Conservation (phyloP, 2,888 invertebrate species). For the Brachyptera putata region DNA sequence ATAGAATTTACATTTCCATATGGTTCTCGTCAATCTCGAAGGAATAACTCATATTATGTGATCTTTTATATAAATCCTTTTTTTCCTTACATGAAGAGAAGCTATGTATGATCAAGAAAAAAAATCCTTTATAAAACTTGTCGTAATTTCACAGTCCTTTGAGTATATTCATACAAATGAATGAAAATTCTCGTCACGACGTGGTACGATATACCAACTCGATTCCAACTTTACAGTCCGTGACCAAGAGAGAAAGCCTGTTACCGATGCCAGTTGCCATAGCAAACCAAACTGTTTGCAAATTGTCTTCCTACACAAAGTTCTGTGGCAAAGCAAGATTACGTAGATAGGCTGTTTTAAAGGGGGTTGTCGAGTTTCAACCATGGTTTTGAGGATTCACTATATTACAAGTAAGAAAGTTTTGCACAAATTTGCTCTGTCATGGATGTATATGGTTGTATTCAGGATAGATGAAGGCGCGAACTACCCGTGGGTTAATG, state of each 20-base stretch:
- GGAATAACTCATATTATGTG: no score
- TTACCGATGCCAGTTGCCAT: constrained; percentile 3
- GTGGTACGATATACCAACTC: constrained; percentile 16
- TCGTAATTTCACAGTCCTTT: constrained; percentile 2
- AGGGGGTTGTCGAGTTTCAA: neutral
- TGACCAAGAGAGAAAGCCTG: constrained; percentile 25
- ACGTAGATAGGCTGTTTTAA: constrained; percentile 23
- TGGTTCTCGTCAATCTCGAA: no score
- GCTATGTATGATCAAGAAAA: neutral
- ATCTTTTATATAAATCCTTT: no score
- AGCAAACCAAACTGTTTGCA: constrained; percentile 24
- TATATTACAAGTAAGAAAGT: neutral
- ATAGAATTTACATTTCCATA: no score
- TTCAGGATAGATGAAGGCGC: no score
- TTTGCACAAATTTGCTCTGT: neutral
- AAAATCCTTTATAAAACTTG: neutral
- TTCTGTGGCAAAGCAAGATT: constrained; percentile 22
- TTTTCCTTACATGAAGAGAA: no score
- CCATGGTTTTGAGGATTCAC: neutral
- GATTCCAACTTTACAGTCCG: constrained; percentile 24
- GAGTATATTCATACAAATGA: neutral
- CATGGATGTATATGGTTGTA: neutral
- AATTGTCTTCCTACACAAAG: constrained; percentile 19
- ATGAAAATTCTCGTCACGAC: constrained; percentile 23
- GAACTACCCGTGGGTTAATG: no score